Evolutionary conservation across 1,140 invertebrate genomes (phyloP), one percentile per base, ranked within the genome.

Genomic region (Platyscapa corneri): DNA sequence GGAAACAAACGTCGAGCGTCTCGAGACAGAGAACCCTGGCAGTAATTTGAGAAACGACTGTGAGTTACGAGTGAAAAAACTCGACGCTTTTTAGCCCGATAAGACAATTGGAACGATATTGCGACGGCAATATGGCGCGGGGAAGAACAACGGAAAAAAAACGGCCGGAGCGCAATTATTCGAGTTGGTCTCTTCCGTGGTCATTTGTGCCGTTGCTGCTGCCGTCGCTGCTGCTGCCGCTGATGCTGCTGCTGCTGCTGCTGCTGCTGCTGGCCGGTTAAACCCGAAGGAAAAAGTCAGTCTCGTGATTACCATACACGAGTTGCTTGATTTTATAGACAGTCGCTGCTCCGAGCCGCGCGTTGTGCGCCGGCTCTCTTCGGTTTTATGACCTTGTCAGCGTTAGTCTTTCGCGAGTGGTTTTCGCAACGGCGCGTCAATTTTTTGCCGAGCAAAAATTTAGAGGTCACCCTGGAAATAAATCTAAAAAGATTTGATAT

Each of bases 321-420:
- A 49, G 75, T 56, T 53, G 30, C 42, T 72, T 49, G 79, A 32
- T 70, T 70, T 53, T 82, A 46, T 70, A 70, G 79, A 70, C 16
- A 82, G 39, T 67, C 82, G 70, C 46, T 60, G 42, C 78, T 80
- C 32, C 3, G 42, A 46, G 42, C 12, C 5, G 12, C n/a, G 65
- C 32, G 67, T 75, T 39, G 39, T 46, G n/a, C 78, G 37, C 18
- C 5, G 39, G 30, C n/a, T 34, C 42, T 46, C 79, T 46, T 46
- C 12, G 42, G 37, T 46, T 72, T 82, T 67, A 67, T 72, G 79
- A 32, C 65, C 79, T 67, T 67, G 78, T 67, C 78, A 67, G 60
- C 60, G 53, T 32, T 80, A 67, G 78, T 78, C 78, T 32, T 65
- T 34, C 8, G 56, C 78, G 78, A 67, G 56, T 79, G 23, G 56